Base-by-base conservation (phyloP, 2,113 vertebrate genomes). In the Salvelinus alpinus region DNA sequence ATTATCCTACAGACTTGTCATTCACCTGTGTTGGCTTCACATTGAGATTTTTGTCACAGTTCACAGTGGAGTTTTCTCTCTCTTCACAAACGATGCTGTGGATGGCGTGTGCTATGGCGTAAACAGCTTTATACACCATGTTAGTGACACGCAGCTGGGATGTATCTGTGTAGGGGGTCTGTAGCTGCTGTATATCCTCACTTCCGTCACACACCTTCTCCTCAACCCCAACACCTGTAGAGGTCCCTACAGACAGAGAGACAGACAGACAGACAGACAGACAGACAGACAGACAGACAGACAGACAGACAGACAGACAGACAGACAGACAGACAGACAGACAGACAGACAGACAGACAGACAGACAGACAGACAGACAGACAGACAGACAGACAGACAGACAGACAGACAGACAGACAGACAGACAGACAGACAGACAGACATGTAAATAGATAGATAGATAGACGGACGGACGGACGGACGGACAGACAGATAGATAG, bases 81-180 rank as follows among this genome's bases (percentile, higher is more conserved):
- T 82, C 44, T 25, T 82, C 73, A 78, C 90, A 93, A 11, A 84
- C 64, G 4, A 84, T 24, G 54, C 65, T 77, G 34, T 92, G 88
- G 44, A 92, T 79, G 4, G 90, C 89, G 62, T 93, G 84, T 22
- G 89, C 92, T 65, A 92, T 87, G n/a, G 92, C 90, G 74, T 92
- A 91, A 6, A 88, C 87, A 20, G 92, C 92, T 80, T 93, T 92
- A 65, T 92, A 92, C 24, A 90, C 91, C 88, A 92, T 91, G 84
- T 93, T 90, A 24, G 88, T 83, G 31, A 90, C 70, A 22, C 92
- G 73, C 13, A 93, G 78, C 75, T 92, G 88, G 51, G 91, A 91
- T 0, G 90, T 91, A 78, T 93, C 92, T 6, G 80, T 89, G 71
- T 93, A 94, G 0, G 82, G 73, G 59, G 27, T 90, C 65, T 86